Conservation (phyloP, 2,888 invertebrate genomes). For the Acrobasis consociella region DNA sequence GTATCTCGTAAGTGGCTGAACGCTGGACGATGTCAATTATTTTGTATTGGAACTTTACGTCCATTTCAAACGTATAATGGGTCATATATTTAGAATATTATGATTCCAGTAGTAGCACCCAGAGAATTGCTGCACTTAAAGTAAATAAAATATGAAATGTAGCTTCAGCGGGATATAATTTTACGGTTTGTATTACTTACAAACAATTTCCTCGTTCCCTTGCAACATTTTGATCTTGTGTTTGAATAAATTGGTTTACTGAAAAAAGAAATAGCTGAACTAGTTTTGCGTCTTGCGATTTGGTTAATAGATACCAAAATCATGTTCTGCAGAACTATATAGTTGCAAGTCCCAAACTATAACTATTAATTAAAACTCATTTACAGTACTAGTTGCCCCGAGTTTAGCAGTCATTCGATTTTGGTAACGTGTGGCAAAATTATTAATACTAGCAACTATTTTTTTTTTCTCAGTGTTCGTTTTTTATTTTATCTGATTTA, state of each 20-base stretch:
- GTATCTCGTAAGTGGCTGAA: conserved; percentile 21
- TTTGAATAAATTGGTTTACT: background rate
- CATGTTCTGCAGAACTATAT: too few relatives aligned
- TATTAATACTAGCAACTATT: too few relatives aligned
- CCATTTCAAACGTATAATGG: conserved; percentile 19
- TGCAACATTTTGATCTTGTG: background rate
- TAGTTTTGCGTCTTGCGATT: too few relatives aligned
- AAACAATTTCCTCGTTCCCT: background rate
- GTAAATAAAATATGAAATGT: conserved; percentile 15
- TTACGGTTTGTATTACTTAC: conserved; percentile 4
- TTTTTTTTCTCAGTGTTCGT: too few relatives aligned
- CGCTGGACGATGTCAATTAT: conserved; percentile 23
- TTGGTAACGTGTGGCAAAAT: too few relatives aligned
- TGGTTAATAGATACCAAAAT: too few relatives aligned
- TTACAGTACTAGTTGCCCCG: too few relatives aligned
- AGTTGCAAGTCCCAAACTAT: too few relatives aligned
- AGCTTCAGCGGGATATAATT: conserved; percentile 1
- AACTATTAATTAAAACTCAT: too few relatives aligned
- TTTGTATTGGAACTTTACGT: conserved; percentile 22
- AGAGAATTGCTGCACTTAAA: conserved; percentile 10
- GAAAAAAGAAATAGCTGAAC: too few relatives aligned
- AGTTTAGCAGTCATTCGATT: too few relatives aligned
- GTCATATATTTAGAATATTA: conserved; percentile 15
- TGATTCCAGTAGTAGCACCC: conserved; percentile 1
- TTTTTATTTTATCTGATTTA: too few relatives aligned